Percentiles rank a stretch among this genome's conserved stretches.
Evolutionary conservation across 1,140 invertebrate genomes (phyloP).

Genomic region (Drosophila erecta): DNA sequence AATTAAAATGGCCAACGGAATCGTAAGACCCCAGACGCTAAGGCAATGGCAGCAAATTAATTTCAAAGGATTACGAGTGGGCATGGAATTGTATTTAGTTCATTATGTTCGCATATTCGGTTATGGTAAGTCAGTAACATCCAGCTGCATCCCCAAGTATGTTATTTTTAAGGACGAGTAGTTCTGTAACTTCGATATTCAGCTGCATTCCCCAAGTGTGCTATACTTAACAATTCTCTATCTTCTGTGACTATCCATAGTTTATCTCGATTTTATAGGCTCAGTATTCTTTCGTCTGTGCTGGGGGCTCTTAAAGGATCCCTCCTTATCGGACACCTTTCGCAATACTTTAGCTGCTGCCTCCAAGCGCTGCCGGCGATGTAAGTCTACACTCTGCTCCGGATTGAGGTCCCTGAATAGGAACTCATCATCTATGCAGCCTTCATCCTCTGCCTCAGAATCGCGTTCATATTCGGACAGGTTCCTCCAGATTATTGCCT

Average conservation of each 20-base stretch:
- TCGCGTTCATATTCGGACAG: not conserved
- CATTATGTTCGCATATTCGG: constrained; percentile 24
- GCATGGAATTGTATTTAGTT: constrained; percentile 29
- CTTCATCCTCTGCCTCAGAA: constrained; percentile 1
- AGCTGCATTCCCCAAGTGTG: too few relatives aligned
- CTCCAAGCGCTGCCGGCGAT: constrained; percentile 13
- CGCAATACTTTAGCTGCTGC: not conserved
- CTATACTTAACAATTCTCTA: too few relatives aligned
- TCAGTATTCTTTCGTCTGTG: not conserved
- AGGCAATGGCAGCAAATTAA: constrained; percentile 66
- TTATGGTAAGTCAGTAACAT: not conserved
- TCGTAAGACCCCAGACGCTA: constrained; percentile 34
- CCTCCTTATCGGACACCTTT: not conserved
- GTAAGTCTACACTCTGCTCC: constrained; percentile 19
- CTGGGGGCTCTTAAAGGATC: too few relatives aligned
- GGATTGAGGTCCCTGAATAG: constrained; percentile 23
- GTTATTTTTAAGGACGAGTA: not conserved
- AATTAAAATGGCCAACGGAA: constrained; percentile 77
- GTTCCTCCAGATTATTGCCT: not conserved
- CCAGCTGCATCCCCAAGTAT: not conserved
- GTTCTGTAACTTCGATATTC: too few relatives aligned
- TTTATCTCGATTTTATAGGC: too few relatives aligned
- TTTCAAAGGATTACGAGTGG: constrained; percentile 56
- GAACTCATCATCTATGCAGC: not conserved
- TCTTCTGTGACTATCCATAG: too few relatives aligned